Evolutionary conservation across 35 echinoderm and acorn worm genomes (phyloP), one percentile per base, ranked within the genome.

Genomic region (Lytechinus pictus): DNA sequence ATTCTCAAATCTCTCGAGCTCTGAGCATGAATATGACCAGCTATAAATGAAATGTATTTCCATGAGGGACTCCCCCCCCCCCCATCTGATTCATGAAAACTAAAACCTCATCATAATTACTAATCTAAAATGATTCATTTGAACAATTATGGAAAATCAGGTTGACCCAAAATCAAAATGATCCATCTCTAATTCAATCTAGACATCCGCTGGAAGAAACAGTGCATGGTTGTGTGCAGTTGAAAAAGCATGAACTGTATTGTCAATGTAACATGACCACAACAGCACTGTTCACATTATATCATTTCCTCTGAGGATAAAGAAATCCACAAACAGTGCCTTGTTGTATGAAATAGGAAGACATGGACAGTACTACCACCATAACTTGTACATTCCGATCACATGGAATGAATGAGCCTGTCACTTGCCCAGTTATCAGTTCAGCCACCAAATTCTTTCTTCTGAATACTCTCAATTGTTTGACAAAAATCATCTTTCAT

Each of bases 51-150:
- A n/a, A 79, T 6, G 8, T 79, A 16, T 24, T 79, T 79, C 66
- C 21, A 19, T 3, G 14, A 66, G 60, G 19, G 24, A 79, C 66
- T 2, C 66, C 0, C 66, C 19, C n/a, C 66, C n/a, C 66, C 5
- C 66, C 0, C 66, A 79, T 79, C 66, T 79, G 66, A 79, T 79
- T 79, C 66, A 79, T 79, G 19, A 79, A 79, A 79, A 79, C 66
- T 79, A 79, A 79, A 79, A 79, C 66, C 66, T 79, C 66, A 79
- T 79, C 66, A 79, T 24, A 71, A 71, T 79, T 79, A 79, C 66
- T 24, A 58, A 79, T 79, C 66, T 79, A 79, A 79, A 79, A 79
- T 79, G 66, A 79, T 79, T 79, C 66, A 79, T 79, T 24, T 79
- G 66, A 79, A 6, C 66, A 79, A 79, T 79, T 79, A 79, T 19